A percentile compares a stretch with the other conserved stretches of the same genome.
Conservation (phyloP, 2,888 invertebrate species). For the Athalia cordata region DNA sequence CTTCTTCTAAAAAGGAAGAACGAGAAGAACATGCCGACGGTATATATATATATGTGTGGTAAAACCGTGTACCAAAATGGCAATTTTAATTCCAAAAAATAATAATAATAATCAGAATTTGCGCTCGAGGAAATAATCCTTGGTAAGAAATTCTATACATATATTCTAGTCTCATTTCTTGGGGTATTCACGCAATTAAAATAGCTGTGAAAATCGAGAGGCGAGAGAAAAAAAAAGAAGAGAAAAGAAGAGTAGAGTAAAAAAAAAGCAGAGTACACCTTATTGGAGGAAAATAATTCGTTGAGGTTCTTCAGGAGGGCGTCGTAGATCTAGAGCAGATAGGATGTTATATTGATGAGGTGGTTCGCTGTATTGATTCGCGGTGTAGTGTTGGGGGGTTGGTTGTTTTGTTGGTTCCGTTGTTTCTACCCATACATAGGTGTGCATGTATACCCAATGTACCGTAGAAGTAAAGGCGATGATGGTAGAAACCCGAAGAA, state of each 20-base stretch:
- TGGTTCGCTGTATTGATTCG: constrained; percentile 69
- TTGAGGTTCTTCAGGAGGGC: constrained; percentile 60
- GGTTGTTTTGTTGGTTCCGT: background rate
- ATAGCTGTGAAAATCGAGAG: too few species aligned
- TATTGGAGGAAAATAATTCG: constrained; percentile 14
- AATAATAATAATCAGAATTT: background rate
- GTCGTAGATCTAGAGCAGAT: constrained; percentile 71
- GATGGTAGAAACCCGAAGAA: too few species aligned
- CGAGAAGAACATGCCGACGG: too few species aligned
- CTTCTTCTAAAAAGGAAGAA: background rate
- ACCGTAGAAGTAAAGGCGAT: too few species aligned
- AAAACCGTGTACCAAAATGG: too few species aligned
- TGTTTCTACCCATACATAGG: constrained; percentile 8
- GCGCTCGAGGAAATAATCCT: background rate
- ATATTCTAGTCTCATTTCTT: too few species aligned
- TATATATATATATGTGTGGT: too few species aligned
- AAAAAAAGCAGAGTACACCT: background rate
- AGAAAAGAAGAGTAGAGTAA: background rate
- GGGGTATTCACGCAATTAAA: too few species aligned
- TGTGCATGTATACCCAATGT: background rate
- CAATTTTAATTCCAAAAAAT: background rate
- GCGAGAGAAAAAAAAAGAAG: background rate
- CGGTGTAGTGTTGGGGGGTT: background rate
- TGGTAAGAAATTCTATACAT: too few species aligned
- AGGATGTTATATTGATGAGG: constrained; percentile 67